These are phyloP conservation scores for Matsumurasca onukii DNA, from an alignment of 1,140 invertebrate species.

Conservation along the genomic window DNA sequence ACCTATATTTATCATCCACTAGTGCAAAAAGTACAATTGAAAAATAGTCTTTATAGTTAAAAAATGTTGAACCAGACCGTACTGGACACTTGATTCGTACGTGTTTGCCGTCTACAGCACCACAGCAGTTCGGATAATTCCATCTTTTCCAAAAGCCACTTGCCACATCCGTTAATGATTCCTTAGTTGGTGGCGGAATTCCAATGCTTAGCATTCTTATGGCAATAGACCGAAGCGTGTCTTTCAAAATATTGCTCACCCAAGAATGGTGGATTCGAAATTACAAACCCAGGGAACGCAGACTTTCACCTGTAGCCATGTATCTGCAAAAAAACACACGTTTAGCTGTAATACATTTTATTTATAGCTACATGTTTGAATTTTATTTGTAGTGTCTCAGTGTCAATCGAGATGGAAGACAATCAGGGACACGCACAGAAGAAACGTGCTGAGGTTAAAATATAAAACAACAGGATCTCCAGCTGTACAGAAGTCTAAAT, in stretches of 20 bases:
- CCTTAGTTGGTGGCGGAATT: neutral
- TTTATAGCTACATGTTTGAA: neutral
- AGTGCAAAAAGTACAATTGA: neutral
- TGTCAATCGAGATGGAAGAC: neutral
- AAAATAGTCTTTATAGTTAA: neutral
- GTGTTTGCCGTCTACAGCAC: neutral
- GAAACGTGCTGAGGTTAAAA: neutral
- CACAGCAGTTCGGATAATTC: neutral
- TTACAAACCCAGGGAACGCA: neutral
- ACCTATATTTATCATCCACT: neutral
- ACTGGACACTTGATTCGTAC: neutral
- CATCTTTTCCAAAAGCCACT: neutral
- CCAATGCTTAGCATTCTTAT: neutral
- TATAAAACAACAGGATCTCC: neutral
- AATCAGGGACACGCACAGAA: neutral
- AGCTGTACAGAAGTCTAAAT: neutral
- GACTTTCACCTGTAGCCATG: neutral
- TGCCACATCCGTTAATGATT: neutral
- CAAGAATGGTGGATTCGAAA: neutral
- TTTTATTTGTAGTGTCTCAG: neutral
- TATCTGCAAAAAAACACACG: neutral
- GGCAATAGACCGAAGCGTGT: neutral
- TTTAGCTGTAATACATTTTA: neutral
- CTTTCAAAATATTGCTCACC: neutral
- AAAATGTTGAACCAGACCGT: neutral